Percentiles rank a stretch among this genome's conserved stretches.
Conservation (phyloP, 2,113 vertebrate species). For the Pavo muticus region DNA sequence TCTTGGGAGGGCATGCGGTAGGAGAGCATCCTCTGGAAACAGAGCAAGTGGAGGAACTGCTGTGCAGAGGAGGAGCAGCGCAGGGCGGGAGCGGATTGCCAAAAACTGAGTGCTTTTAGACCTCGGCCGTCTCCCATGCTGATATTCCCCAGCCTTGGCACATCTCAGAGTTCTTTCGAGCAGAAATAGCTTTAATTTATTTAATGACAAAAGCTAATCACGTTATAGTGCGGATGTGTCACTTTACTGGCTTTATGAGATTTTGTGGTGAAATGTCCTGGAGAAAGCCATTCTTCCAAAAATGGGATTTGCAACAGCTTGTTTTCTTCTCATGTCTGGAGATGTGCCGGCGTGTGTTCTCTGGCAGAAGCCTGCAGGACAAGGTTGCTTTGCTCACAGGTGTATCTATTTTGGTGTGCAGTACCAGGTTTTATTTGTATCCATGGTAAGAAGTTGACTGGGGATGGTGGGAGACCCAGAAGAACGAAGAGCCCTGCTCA, state of each 20-base stretch:
- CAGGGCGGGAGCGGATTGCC: rapidly evolving
- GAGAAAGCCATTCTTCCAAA: neutral
- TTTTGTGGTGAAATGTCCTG: neutral
- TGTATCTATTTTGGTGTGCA: neutral
- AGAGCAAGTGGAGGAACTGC: neutral
- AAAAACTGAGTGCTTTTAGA: constrained; percentile 13
- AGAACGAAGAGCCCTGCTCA: neutral
- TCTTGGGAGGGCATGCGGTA: neutral
- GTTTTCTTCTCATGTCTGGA: neutral
- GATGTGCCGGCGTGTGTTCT: neutral
- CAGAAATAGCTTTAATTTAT: constrained; percentile 35
- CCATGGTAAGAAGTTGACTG: neutral
- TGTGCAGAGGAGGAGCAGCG: neutral
- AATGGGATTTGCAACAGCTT: neutral
- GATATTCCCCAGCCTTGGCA: constrained; percentile 12
- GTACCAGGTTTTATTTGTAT: neutral
- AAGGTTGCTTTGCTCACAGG: neutral
- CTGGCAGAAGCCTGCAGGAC: neutral
- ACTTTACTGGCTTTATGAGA: constrained; percentile 11
- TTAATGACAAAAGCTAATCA: constrained; percentile 42
- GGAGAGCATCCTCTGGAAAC: neutral
- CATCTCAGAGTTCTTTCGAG: neutral
- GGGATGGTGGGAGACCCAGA: neutral
- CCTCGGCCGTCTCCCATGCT: neutral
- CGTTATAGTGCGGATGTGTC: neutral